phyloP scores from a whole-genome alignment of 1,140 invertebrate species.

The Pachyrhynchus sulphureomaculatus region DNA sequence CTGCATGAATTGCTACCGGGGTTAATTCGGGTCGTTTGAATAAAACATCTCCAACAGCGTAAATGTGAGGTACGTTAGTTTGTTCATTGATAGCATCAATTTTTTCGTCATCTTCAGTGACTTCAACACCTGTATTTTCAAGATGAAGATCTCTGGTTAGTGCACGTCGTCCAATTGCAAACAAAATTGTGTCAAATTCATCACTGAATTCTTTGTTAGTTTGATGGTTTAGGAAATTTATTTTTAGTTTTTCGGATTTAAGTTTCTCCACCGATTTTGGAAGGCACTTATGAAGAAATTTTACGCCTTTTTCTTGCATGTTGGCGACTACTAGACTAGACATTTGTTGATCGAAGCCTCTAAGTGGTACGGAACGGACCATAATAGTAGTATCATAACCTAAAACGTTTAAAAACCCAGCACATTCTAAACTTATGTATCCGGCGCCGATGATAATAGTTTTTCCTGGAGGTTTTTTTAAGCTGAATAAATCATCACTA shows the following conservation, averaged over 20 bases:
- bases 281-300: constrained; percentile 74
- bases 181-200: constrained; percentile 79
- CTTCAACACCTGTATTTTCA: constrained; percentile 65
- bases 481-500: constrained; percentile 96
- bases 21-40: constrained; percentile 87
- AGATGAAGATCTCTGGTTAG: constrained; percentile 70
- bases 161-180: constrained; percentile 79
- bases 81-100: constrained; percentile 70
- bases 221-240: constrained; percentile 63
- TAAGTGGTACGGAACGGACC: constrained; percentile 88
- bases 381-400: constrained; percentile 87
- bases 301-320: constrained; percentile 82
- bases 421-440: constrained; percentile 93
- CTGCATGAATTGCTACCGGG: constrained; percentile 94
- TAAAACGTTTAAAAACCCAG: constrained; percentile 88
- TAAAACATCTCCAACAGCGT: constrained; percentile 94
- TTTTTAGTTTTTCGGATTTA: constrained; percentile 66
- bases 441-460: constrained; percentile 93
- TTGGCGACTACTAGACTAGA: constrained; percentile 78
- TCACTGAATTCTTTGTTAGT: constrained; percentile 56
- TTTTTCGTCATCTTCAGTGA: constrained; percentile 61
- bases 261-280: constrained; percentile 75
- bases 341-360: constrained; percentile 98
- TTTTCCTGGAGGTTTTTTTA: constrained; percentile 85
- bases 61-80: constrained; percentile 85